Conservation (phyloP, 2,888 invertebrate species). For the Campopleginae sp. region DNA sequence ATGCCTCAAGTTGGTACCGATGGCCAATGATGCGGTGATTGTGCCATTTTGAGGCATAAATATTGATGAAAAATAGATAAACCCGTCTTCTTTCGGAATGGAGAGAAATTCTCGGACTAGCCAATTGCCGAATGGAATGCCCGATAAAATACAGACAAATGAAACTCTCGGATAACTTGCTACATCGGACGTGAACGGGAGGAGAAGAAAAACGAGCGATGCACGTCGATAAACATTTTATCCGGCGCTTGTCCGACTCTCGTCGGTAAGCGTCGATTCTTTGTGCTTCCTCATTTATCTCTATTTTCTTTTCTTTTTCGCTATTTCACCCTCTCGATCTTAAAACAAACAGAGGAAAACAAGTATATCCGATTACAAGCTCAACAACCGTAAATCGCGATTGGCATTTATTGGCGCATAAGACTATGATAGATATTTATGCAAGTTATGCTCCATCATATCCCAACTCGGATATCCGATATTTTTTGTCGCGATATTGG, state of each 20-base stretch:
- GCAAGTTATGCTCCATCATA: constrained; percentile 38
- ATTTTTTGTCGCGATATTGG: constrained; percentile 27
- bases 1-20: background rate
- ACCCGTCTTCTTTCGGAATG: background rate
- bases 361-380: constrained; percentile 42
- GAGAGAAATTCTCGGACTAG: background rate
- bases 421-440: constrained; percentile 46
- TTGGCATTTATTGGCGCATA: constrained; percentile 49
- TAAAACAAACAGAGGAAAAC: constrained; percentile 18
- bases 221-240: constrained; percentile 61
- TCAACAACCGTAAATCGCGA: constrained; percentile 66
- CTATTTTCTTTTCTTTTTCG: constrained; percentile 43
- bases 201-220: constrained; percentile 43
- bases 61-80: constrained; percentile 28
- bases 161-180: background rate
- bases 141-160: background rate
- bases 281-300: constrained; percentile 28
- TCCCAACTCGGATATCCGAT: constrained; percentile 27
- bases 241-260: constrained; percentile 37
- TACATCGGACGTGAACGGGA: constrained; percentile 19
- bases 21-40: constrained; percentile 4
- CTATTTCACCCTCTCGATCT: constrained; percentile 35
- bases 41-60: constrained; percentile 19
- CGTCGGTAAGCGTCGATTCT: constrained; percentile 61
- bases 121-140: constrained; percentile 20